These are phyloP conservation scores for Prochilodus magdalenae DNA, from an alignment of 2,113 vertebrate genomes.

Conservation along the genomic window DNA sequence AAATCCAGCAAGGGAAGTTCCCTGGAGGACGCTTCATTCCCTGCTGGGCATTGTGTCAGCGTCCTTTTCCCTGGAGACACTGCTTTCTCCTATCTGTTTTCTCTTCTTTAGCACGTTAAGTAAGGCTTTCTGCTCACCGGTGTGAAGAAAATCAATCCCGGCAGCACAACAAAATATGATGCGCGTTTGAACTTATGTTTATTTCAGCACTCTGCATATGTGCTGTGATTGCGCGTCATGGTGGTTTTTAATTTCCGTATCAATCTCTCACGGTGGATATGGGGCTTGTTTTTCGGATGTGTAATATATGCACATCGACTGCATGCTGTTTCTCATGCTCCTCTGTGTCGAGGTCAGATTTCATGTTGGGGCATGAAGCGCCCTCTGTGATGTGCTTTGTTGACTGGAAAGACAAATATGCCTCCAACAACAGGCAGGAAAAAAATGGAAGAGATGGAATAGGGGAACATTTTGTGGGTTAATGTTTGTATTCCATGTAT, in stretches of 20 bases:
- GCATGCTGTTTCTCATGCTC: background rate
- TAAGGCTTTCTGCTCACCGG: slow-evolving; percentile 39
- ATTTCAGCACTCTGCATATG: slow-evolving; percentile 33
- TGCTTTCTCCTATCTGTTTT: slow-evolving; percentile 33
- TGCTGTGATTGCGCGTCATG: slow-evolving; percentile 13
- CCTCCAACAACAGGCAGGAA: slow-evolving; percentile 10
- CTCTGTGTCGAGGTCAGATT: background rate
- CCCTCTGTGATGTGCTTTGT: slow-evolving; percentile 25
- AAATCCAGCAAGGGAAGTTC: slow-evolving; percentile 40
- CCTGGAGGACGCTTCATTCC: slow-evolving; percentile 37
- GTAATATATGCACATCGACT: slow-evolving; percentile 9
- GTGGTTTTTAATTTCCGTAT: slow-evolving; percentile 7
- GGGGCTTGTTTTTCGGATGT: background rate
- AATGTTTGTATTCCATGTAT: background rate
- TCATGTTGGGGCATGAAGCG: slow-evolving; percentile 18
- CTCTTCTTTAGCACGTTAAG: slow-evolving; percentile 50
- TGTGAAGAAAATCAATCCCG: slow-evolving; percentile 26
- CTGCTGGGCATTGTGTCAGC: slow-evolving; percentile 46
- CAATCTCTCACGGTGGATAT: background rate
- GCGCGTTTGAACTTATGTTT: slow-evolving; percentile 25
- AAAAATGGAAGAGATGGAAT: background rate
- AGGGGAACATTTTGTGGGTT: background rate
- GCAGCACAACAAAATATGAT: slow-evolving; percentile 17
- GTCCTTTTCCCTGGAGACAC: slow-evolving; percentile 24
- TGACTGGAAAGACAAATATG: slow-evolving; percentile 21